Conservation (phyloP, 2,888 invertebrate species). For the Acanthosepion lycidas region DNA sequence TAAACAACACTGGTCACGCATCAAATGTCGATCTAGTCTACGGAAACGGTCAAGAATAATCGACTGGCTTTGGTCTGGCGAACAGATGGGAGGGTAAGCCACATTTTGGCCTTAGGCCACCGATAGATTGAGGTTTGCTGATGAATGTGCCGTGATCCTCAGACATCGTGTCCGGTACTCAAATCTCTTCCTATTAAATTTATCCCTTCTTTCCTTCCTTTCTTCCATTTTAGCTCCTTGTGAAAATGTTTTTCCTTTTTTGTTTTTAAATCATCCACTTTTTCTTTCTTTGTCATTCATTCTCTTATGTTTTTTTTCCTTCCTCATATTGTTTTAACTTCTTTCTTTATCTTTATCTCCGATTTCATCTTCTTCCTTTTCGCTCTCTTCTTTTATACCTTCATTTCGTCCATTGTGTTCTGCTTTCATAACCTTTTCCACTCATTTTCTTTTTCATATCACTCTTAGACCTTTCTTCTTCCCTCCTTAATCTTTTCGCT, state of each 20-base stretch:
- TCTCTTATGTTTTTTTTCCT: neutral
- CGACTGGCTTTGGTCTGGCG: neutral
- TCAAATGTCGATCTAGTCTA: conserved; percentile 23
- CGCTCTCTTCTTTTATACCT: neutral
- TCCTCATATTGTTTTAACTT: neutral
- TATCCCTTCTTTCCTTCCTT: neutral
- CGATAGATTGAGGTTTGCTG: neutral
- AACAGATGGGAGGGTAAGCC: neutral
- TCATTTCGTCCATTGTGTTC: neutral
- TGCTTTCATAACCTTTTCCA: neutral
- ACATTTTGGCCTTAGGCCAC: neutral
- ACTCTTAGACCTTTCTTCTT: no score
- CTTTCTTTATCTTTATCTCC: neutral
- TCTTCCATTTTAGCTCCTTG: neutral
- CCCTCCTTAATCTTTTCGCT: no score
- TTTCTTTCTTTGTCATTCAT: neutral
- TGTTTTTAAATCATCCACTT: no score
- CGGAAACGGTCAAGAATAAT: conserved; percentile 23
- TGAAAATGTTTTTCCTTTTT: no score
- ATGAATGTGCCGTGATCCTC: conserved; percentile 33
- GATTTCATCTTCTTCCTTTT: neutral
- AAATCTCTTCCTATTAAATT: conserved; percentile 24
- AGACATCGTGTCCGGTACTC: neutral
- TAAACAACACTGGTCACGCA: conserved; percentile 21
- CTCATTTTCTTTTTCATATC: neutral